Evolutionary conservation across 2,113 vertebrate genomes (phyloP), one percentile per base, ranked within the genome.

Genomic region (Variabilichromis moorii): DNA sequence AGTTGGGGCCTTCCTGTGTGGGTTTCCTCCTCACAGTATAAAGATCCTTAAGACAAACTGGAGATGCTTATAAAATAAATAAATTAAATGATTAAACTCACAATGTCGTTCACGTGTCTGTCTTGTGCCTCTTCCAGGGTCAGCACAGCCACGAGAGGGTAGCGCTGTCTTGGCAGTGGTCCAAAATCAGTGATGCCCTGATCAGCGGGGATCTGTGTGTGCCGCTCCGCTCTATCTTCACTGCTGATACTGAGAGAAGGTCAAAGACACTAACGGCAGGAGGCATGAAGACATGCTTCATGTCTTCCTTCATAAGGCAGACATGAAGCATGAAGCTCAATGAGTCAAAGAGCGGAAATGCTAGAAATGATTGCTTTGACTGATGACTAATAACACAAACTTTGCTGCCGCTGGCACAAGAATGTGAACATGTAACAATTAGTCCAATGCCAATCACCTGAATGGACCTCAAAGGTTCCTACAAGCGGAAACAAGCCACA

Each of bases 91-190:
- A 73, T 42, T 26, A 26, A 28, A 71, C 66, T 97, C 94, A 99
- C 99, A 86, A 99, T 98, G 89, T 98, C 96, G 90, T 98, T 97
- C 5, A 92, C 81, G 55, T 97, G 96, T 89, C 97, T 94, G 66
- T 96, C 94, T 68, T 97, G 97, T 14, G 95, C 90, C 88, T 97
- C 96, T 7, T 97, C 96, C 28, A 98, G 89, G 0, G 97, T 99
- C 93, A 99, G 88, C 71, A 99, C 89, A 0, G 96, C 97, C 80
- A 99, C 94, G n/a, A 99, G 93, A 0, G 98, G 99, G 90, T 99
- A 99, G 68, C 91, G 93, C 61, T 96, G 92, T 87, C 98, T 96
- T 2, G 99, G 99, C 87, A 98, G 94, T 0, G 93, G 92, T 19
- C 99, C 99, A 87, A 99, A 98, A 91, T 98, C 95, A 4, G 93